These are phyloP conservation scores for Drosophila subpulchrella DNA, from an alignment of 1,140 invertebrate species.

Conservation along the genomic window DNA sequence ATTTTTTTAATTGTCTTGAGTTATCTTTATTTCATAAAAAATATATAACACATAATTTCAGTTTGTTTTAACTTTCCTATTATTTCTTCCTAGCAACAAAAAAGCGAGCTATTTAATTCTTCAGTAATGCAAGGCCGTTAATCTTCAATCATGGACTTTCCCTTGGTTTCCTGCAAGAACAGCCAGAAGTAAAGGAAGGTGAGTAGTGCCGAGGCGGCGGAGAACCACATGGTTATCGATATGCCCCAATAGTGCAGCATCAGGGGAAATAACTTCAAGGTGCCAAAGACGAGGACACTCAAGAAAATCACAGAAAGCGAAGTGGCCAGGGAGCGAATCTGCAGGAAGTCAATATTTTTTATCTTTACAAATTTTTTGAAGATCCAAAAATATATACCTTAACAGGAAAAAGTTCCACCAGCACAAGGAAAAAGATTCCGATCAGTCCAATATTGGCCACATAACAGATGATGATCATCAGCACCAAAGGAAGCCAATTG, in stretches of 20 bases:
- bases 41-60: neutral
- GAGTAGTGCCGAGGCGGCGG: constrained; percentile 41
- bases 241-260: constrained; percentile 60
- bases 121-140: neutral
- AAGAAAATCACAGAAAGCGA: constrained; percentile 67
- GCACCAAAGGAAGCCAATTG: constrained; percentile 71
- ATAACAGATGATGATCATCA: constrained; percentile 68
- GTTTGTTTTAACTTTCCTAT: too few species aligned
- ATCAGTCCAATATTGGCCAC: constrained; percentile 71
- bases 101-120: neutral
- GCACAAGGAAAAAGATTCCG: constrained; percentile 71
- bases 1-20: neutral
- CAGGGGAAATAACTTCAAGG: constrained; percentile 66
- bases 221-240: constrained; percentile 69
- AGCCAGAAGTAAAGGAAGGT: constrained; percentile 69
- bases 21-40: too few species aligned
- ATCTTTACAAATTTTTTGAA: too few species aligned
- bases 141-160: constrained; percentile 85
- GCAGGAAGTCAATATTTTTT: too few species aligned
- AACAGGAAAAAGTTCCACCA: constrained; percentile 73
- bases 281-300: constrained; percentile 52
- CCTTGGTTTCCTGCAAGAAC: constrained; percentile 89
- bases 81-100: too few species aligned
- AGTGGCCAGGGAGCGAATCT: constrained; percentile 69
- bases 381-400: constrained; percentile 55